Evolutionary conservation across 2,888 invertebrate genomes (phyloP).

Genomic region (Leptothorax acervorum): DNA sequence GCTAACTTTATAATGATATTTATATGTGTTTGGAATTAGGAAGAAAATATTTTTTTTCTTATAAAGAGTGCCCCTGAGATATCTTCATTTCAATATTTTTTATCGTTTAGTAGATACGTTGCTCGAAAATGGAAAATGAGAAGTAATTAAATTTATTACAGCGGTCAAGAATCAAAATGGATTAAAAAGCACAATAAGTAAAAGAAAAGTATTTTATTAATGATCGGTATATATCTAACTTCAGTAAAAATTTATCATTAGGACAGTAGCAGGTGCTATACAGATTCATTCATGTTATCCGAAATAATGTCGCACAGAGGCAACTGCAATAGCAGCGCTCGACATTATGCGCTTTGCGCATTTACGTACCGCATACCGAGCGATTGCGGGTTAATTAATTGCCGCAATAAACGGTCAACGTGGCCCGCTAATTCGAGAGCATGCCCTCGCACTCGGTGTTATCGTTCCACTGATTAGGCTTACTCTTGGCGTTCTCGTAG

Average conservation of each 20-base stretch:
- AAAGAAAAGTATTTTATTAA: background rate
- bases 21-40: background rate
- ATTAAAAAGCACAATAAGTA: background rate
- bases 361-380: constrained; percentile 35
- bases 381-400: constrained; percentile 52
- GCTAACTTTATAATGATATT: background rate
- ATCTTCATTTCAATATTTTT: background rate
- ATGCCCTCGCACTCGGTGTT: constrained; percentile 44
- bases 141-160: constrained; percentile 1
- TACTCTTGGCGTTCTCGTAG: background rate
- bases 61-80: background rate
- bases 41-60: background rate
- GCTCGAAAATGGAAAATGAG: background rate
- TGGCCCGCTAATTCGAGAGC: constrained; percentile 45
- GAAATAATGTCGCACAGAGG: background rate
- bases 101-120: background rate
- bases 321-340: constrained; percentile 12
- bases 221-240: background rate
- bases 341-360: constrained; percentile 38
- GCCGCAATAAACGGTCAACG: constrained; percentile 51
- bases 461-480: constrained; percentile 29
- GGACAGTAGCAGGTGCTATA: background rate
- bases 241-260: constrained; percentile 5
- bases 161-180: background rate
- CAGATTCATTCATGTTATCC: constrained; percentile 22